Evolutionary conservation across 2,113 vertebrate species (phyloP).

Genomic region (Heterotis niloticus): DNA sequence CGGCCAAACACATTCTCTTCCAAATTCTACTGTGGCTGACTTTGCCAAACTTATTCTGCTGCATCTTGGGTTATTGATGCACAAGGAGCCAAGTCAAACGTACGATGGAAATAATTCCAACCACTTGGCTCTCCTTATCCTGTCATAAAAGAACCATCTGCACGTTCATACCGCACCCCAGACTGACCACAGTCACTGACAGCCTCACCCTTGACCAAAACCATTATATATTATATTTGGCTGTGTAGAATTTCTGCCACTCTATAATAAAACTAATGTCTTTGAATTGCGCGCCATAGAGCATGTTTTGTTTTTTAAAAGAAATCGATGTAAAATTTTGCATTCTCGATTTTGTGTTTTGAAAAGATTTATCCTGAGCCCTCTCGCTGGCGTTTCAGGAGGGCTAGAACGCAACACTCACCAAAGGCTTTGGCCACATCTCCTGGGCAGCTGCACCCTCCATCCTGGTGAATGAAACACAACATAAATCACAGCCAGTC

Average conservation of each 20-base stretch:
- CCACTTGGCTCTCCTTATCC: no score
- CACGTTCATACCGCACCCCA: no score
- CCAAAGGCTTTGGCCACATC: conserved; percentile 98
- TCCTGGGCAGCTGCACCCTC: conserved; percentile 94
- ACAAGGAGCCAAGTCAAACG: no score
- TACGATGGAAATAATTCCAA: no score
- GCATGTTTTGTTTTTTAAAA: background rate
- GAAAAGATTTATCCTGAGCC: background rate
- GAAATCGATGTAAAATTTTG: background rate
- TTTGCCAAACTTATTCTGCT: no score
- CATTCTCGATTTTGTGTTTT: background rate
- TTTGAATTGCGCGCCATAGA: background rate
- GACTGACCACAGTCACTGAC: no score
- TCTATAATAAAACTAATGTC: background rate
- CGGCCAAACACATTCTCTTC: background rate
- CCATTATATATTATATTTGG: no score
- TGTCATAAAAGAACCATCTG: no score
- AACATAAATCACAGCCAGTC: background rate
- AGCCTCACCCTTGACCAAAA: no score
- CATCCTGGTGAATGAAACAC: conserved; percentile 68
- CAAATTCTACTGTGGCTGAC: background rate
- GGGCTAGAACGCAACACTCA: conserved; percentile 53
- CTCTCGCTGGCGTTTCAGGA: no score
- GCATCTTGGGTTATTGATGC: no score
- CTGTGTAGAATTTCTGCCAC: no score